phyloP scores from a whole-genome alignment of 2,113 vertebrate species.

The Petroica traversi region DNA sequence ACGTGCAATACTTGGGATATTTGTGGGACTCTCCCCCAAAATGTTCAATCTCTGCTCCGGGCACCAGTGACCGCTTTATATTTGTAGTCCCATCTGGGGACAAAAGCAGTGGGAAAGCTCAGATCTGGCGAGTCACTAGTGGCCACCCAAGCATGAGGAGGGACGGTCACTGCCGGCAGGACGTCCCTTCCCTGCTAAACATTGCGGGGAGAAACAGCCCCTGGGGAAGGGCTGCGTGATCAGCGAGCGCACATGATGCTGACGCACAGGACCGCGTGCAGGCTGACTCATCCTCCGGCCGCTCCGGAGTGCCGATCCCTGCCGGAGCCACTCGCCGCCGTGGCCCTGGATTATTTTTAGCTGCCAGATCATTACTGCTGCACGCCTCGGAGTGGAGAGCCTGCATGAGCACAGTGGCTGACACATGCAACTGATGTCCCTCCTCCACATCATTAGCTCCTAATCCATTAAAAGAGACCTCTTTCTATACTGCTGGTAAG shows the following conservation, averaged over 20 bases:
- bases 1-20: accelerated
- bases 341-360: constrained; percentile 72
- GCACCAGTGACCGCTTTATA: accelerated
- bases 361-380: constrained; percentile 62
- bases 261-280: background rate
- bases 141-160: background rate
- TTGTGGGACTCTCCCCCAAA: background rate
- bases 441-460: background rate
- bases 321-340: background rate
- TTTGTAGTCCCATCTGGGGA: background rate
- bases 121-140: accelerated
- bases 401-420: background rate
- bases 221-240: background rate
- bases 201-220: background rate
- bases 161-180: background rate
- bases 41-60: accelerated
- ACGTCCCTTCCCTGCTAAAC: background rate
- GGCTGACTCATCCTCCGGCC: constrained; percentile 58
- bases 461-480: background rate
- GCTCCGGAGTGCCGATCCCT: background rate
- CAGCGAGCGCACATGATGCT: constrained; percentile 14
- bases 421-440: background rate
- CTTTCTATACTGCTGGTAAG: background rate
- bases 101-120: background rate
- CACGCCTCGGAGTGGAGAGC: constrained; percentile 31